Percentiles rank a stretch among this genome's conserved stretches.
Evolutionary conservation across 2,797 vertebrate species (phyloP).

Genomic region (Micrastur ruficollis): DNA sequence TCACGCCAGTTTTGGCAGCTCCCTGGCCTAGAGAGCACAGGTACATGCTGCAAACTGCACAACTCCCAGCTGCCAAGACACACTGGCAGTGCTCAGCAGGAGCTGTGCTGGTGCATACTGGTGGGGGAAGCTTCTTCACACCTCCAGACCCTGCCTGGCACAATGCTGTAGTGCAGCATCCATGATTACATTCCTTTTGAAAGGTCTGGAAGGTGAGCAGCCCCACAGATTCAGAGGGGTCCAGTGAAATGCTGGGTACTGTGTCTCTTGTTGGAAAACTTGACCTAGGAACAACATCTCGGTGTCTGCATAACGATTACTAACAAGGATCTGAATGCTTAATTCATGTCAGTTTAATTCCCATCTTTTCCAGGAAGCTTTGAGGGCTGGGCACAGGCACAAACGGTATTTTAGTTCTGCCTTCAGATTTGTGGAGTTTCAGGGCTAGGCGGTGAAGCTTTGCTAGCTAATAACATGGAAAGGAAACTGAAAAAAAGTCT

Average conservation of each 20-base stretch:
- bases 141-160: background rate
- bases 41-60: accelerated
- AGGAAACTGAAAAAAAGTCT: background rate
- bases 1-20: background rate
- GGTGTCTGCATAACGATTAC: background rate
- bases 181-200: background rate
- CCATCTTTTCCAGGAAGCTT: background rate
- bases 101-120: background rate
- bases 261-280: background rate
- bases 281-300: background rate
- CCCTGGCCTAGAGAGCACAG: background rate
- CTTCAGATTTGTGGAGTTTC: background rate
- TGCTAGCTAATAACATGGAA: background rate
- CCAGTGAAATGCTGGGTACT: background rate
- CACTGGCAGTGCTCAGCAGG: background rate
- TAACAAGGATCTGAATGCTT: background rate
- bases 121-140: background rate
- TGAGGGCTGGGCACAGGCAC: background rate
- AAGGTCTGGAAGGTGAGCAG: background rate
- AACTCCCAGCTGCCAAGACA: background rate
- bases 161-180: accelerated
- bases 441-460: background rate
- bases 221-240: background rate
- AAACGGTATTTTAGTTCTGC: background rate
- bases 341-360: background rate